Conservation (phyloP, 2,888 invertebrate genomes). For the Palloptera scutellata region DNA sequence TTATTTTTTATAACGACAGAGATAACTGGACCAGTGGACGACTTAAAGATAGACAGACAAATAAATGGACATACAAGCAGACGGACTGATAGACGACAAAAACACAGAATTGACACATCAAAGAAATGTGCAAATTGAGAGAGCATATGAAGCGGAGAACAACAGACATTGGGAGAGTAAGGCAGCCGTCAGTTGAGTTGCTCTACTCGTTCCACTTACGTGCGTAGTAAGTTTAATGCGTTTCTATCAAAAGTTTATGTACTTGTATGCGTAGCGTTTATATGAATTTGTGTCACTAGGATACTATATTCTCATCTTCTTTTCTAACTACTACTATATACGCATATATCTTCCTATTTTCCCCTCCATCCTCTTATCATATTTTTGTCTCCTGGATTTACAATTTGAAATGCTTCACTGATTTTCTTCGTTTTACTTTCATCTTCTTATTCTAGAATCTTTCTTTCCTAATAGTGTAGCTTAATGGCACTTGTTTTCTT, state of each 20-base stretch:
- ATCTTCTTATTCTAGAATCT: not conserved
- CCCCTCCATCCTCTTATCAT: constrained; percentile 44
- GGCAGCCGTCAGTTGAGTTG: too few species aligned
- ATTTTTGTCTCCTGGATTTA: constrained; percentile 39
- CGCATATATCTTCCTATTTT: not conserved
- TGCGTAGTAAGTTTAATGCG: constrained; percentile 18
- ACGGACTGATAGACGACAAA: too few species aligned
- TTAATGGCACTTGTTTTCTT: constrained; percentile 1
- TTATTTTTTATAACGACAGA: too few species aligned
- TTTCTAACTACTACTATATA: not conserved
- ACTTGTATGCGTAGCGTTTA: constrained; percentile 35
- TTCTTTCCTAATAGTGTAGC: not conserved
- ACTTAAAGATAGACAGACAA: too few species aligned
- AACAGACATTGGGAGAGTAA: not conserved
- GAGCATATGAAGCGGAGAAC: not conserved
- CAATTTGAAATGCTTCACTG: constrained; percentile 56
- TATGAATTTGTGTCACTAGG: constrained; percentile 54
- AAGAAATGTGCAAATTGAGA: not conserved
- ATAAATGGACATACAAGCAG: too few species aligned
- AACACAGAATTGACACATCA: too few species aligned
- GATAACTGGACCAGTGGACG: too few species aligned
- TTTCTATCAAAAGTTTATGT: not conserved
- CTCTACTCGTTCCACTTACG: constrained; percentile 5
- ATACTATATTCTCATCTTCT: constrained; percentile 29
- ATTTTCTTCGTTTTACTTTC: constrained; percentile 37